A percentile compares a stretch with the other conserved stretches of the same genome.
These are phyloP conservation scores for Cettia cetti DNA, from an alignment of 2,113 vertebrate species.

Conservation along the genomic window DNA sequence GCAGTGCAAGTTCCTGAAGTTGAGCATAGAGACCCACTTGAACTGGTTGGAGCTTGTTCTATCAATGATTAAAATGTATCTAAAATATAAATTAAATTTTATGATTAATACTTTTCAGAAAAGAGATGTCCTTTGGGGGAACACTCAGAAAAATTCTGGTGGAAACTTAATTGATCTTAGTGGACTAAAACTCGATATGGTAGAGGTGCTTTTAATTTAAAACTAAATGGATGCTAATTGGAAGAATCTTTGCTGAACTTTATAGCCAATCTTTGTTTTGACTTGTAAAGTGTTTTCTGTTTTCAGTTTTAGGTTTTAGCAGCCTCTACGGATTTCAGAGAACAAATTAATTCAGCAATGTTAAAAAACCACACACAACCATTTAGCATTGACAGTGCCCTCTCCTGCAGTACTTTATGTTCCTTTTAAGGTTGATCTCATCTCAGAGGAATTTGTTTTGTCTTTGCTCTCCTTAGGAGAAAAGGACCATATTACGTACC, in stretches of 20 bases:
- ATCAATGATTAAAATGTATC: background rate
- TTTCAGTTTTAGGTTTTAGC: constrained; percentile 35
- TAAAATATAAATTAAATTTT: background rate
- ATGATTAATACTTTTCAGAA: background rate
- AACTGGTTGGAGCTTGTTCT: background rate
- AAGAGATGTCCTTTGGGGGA: background rate
- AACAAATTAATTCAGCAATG: background rate
- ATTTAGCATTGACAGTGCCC: background rate
- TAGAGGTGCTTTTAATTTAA: constrained; percentile 24
- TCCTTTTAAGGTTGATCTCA: background rate
- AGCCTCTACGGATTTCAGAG: background rate
- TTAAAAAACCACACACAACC: background rate
- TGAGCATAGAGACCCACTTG: fast-evolving
- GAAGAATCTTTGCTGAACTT: constrained; percentile 2
- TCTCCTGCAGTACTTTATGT: background rate
- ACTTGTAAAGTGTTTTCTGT: background rate
- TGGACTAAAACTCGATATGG: background rate
- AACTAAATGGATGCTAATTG: constrained; percentile 10
- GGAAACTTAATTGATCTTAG: background rate
- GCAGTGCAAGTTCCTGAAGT: background rate
- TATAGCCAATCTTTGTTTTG: constrained; percentile 17
- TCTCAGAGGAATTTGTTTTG: background rate
- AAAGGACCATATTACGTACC: background rate
- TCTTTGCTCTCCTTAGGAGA: background rate
- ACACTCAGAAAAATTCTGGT: background rate